Evolutionary conservation across 2,797 vertebrate genomes (phyloP).

Genomic region (Malurus leucopterus): DNA sequence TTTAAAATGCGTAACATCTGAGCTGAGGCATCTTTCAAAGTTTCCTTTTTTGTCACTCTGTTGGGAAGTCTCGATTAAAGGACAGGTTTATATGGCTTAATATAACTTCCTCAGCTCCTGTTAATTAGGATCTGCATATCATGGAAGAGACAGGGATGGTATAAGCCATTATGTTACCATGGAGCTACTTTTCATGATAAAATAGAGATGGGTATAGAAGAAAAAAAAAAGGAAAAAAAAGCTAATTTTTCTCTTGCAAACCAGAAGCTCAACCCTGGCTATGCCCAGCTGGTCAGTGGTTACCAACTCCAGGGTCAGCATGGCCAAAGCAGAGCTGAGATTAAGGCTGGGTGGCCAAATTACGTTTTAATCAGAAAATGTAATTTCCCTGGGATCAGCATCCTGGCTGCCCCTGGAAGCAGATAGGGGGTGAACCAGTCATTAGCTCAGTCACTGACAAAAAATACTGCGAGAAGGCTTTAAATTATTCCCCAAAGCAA

Average conservation of each 20-base stretch:
- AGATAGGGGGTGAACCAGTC: not conserved
- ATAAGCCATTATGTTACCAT: not conserved
- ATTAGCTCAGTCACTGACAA: not conserved
- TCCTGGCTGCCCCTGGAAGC: not conserved
- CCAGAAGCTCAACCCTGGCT: not conserved
- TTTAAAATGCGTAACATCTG: not conserved
- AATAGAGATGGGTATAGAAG: not conserved
- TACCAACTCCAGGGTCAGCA: not conserved
- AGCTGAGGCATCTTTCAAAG: not conserved
- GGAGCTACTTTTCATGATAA: conserved; percentile 14
- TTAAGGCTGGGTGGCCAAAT: not conserved
- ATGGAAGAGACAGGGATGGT: not conserved
- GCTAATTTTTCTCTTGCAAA: not conserved
- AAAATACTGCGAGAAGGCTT: not conserved
- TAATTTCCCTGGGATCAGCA: not conserved
- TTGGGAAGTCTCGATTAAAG: not conserved
- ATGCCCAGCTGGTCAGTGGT: not conserved
- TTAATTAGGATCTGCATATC: not conserved
- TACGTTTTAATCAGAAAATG: not conserved
- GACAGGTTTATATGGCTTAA: not conserved
- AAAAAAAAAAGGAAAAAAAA: not conserved
- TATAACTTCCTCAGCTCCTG: not conserved
- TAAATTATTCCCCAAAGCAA: not conserved
- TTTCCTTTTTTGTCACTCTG: not conserved
- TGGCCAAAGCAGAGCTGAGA: not conserved